Conservation (phyloP, 2,888 invertebrate genomes). For the Acrobasis consociella region DNA sequence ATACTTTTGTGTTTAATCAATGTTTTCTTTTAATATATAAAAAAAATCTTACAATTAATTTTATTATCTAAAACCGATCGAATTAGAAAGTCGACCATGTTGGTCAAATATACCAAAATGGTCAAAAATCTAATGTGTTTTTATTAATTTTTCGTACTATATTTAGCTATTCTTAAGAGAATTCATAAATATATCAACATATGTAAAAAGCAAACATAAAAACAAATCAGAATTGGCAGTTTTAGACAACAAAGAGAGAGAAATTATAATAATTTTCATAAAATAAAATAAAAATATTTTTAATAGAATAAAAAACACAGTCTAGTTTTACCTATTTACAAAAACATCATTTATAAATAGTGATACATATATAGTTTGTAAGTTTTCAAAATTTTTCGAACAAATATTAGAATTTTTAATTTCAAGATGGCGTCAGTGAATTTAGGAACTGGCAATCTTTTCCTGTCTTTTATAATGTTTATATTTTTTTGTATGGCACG, state of each 20-base stretch:
- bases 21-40: slow-evolving; percentile 24
- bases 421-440: slow-evolving; percentile 15
- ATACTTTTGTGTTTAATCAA: slow-evolving; percentile 14
- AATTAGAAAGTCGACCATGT: slow-evolving; percentile 76
- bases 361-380: background rate
- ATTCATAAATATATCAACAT: slow-evolving; percentile 41
- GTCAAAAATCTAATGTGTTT: slow-evolving; percentile 71
- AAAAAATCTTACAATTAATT: slow-evolving; percentile 29
- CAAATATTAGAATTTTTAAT: background rate
- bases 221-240: slow-evolving; percentile 43
- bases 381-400: background rate
- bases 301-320: slow-evolving; percentile 37
- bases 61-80: slow-evolving; percentile 52
- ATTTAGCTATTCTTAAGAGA: slow-evolving; percentile 40
- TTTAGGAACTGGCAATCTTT: slow-evolving; percentile 50
- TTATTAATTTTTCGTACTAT: slow-evolving; percentile 26
- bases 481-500: slow-evolving; percentile 60
- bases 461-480: slow-evolving; percentile 41
- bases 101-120: slow-evolving; percentile 58
- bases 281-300: slow-evolving; percentile 20
- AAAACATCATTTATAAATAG: slow-evolving; percentile 24
- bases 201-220: slow-evolving; percentile 26
- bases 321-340: slow-evolving; percentile 55
- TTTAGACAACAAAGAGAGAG: slow-evolving; percentile 30
- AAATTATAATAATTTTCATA: slow-evolving; percentile 33